These are phyloP conservation scores for Hippasteria phrygiana DNA, from an alignment of 53 echinoderm and acorn worm genomes.

Conservation along the genomic window DNA sequence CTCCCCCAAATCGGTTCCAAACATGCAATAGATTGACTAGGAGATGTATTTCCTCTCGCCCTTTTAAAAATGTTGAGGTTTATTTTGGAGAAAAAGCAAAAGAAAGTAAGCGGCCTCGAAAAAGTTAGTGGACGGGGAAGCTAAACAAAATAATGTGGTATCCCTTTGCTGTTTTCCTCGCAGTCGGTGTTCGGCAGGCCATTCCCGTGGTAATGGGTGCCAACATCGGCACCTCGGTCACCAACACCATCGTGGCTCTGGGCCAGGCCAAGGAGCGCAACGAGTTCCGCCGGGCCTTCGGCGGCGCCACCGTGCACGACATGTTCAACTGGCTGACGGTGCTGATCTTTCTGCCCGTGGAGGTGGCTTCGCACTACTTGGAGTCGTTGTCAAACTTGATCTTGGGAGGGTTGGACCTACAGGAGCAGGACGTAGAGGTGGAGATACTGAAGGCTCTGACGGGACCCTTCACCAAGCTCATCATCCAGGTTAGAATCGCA, in stretches of 20 bases:
- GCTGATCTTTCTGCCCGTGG: constrained; percentile 81
- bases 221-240: constrained; percentile 97
- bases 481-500: constrained; percentile 84
- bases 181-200: constrained; percentile 79
- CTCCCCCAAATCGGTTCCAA: no score
- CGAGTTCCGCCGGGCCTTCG: constrained; percentile 96
- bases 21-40: no score
- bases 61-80: no score
- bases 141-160: no score
- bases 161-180: background rate
- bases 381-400: constrained; percentile 66
- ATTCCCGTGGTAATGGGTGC: constrained; percentile 98
- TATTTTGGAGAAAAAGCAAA: no score
- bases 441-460: constrained; percentile 90
- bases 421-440: constrained; percentile 74
- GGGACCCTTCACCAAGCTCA: constrained; percentile 82
- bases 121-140: no score
- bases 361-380: constrained; percentile 77
- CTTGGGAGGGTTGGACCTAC: constrained; percentile 47
- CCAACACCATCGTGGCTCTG: constrained; percentile 92
- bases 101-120: no score
- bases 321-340: constrained; percentile 97
- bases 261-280: constrained; percentile 79
- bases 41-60: no score
- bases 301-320: constrained; percentile 95